Conservation (phyloP, 2,888 invertebrate genomes). For the Pseudanteris insignis region DNA sequence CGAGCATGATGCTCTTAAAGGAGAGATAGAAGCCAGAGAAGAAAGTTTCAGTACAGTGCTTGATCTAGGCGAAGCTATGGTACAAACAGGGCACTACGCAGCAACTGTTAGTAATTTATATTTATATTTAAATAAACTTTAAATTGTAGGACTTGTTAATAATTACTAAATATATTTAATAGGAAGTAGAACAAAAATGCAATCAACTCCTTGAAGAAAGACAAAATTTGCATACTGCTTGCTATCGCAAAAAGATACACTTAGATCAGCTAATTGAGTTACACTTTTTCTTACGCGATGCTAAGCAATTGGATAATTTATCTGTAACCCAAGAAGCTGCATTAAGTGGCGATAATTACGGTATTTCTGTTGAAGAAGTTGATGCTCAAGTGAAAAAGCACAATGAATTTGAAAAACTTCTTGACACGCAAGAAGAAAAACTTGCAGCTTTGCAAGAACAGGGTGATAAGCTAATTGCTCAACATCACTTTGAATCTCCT, state of each 20-base stretch:
- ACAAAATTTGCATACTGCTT: constrained; percentile 81
- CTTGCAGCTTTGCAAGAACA: constrained; percentile 82
- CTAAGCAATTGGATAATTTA: constrained; percentile 88
- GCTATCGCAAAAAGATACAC: constrained; percentile 89
- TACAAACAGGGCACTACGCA: constrained; percentile 85
- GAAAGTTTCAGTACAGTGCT: constrained; percentile 79
- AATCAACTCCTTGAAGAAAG: constrained; percentile 81
- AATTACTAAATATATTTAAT: too few species aligned
- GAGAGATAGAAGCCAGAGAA: constrained; percentile 90
- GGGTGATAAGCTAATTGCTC: constrained; percentile 85
- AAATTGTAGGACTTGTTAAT: too few species aligned
- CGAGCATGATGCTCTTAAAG: constrained; percentile 83
- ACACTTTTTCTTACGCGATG: constrained; percentile 94
- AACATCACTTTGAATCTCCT: constrained; percentile 89
- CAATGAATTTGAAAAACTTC: constrained; percentile 91
- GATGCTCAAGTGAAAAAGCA: constrained; percentile 90
- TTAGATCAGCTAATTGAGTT: constrained; percentile 91
- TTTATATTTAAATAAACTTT: too few species aligned
- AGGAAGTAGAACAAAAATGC: constrained; percentile 84
- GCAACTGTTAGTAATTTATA: constrained; percentile 71
- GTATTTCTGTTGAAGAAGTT: constrained; percentile 87
- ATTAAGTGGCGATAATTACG: constrained; percentile 76
- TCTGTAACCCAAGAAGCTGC: constrained; percentile 89
- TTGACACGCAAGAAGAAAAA: constrained; percentile 90
- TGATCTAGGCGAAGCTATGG: constrained; percentile 82